These are phyloP conservation scores for Callocephalon fimbriatum DNA, from an alignment of 2,113 vertebrate genomes.

Conservation along the genomic window DNA sequence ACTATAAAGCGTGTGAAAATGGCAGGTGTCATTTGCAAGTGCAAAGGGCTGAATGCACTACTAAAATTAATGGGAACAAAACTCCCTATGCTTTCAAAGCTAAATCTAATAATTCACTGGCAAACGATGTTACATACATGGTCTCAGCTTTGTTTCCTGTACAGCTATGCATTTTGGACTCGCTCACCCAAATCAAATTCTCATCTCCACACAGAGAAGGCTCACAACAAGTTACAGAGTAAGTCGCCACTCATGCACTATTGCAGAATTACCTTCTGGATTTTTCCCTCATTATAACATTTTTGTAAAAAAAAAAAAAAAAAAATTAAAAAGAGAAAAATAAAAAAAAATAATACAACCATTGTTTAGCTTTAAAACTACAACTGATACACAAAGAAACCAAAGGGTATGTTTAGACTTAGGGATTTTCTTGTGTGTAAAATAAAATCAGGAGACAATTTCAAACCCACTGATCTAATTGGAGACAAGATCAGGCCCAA, in stretches of 20 bases:
- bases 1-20: not conserved
- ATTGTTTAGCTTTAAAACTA: not conserved
- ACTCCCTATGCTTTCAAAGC: not conserved
- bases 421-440: not conserved
- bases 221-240: not conserved
- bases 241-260: not conserved
- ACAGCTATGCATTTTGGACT: not conserved
- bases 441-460: not conserved
- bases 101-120: not conserved
- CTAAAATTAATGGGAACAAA: not conserved
- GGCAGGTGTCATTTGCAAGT: accelerated
- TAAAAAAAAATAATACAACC: too few species aligned
- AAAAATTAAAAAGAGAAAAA: too few species aligned
- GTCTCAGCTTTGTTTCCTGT: not conserved
- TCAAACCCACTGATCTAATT: not conserved
- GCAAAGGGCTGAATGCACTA: not conserved
- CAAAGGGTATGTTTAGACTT: not conserved
- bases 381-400: not conserved
- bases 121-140: not conserved
- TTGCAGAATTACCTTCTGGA: not conserved
- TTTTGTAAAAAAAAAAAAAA: not conserved
- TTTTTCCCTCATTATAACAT: not conserved
- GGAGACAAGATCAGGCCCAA: not conserved
- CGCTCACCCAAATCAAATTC: not conserved
- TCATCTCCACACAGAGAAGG: not conserved